Percentiles rank a stretch among this genome's conserved stretches.
Conservation (phyloP, 2,888 invertebrate genomes). For the Ochropleura leucogaster region DNA sequence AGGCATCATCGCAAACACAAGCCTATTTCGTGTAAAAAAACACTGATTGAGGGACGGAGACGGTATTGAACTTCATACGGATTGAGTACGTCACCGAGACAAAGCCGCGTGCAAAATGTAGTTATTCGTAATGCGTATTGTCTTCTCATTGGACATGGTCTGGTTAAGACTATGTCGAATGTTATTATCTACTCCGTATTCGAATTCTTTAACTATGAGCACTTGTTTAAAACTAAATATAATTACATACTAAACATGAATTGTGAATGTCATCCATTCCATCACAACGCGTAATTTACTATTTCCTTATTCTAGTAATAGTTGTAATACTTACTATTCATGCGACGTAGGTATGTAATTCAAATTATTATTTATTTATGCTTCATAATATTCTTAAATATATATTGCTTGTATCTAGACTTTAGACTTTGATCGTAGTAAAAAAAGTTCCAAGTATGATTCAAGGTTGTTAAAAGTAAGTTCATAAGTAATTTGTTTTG, state of each 20-base stretch:
- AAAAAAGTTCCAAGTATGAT: neutral
- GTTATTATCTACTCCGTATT: neutral
- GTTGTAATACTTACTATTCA: neutral
- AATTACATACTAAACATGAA: neutral
- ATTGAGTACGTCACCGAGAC: neutral
- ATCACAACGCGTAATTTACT: neutral
- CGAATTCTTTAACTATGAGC: neutral
- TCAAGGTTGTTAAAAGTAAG: neutral
- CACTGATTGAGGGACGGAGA: neutral
- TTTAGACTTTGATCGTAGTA: slow-evolving; percentile 23
- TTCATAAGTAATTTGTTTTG: neutral
- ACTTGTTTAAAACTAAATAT: neutral
- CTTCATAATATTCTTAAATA: neutral
- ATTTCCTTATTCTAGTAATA: neutral
- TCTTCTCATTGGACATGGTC: slow-evolving; percentile 4
- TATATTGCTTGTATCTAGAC: neutral
- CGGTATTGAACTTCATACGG: neutral
- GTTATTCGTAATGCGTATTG: slow-evolving; percentile 17
- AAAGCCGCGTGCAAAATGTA: neutral
- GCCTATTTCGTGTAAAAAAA: too few relatives aligned
- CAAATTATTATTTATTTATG: neutral
- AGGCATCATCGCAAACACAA: too few relatives aligned
- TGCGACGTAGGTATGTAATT: neutral
- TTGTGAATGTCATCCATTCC: neutral
- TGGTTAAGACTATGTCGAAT: slow-evolving; percentile 10